phyloP scores from a whole-genome alignment of 2,888 invertebrate species.

The Dorcus hopei region DNA sequence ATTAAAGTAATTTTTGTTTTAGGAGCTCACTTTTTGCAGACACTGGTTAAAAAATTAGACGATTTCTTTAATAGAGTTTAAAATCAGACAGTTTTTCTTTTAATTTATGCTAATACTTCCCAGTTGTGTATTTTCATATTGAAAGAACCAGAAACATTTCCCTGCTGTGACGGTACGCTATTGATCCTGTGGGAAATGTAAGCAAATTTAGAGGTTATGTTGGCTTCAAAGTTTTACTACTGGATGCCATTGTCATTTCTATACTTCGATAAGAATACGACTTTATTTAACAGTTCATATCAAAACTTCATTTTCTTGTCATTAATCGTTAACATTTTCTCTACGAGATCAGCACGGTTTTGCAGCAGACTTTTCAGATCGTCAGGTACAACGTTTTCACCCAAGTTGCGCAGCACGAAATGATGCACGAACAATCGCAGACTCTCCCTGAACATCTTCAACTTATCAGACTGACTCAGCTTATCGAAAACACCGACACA shows the following conservation, averaged over 20 bases:
- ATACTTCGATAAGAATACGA: no score
- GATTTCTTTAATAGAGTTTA: slow-evolving; percentile 47
- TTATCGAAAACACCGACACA: slow-evolving; percentile 67
- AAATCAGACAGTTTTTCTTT: no score
- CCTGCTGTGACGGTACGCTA: no score
- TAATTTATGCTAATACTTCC: no score
- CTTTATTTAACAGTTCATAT: background rate
- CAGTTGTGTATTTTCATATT: no score
- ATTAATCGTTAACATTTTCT: slow-evolving; percentile 56
- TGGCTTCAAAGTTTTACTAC: no score
- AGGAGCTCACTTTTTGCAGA: slow-evolving; percentile 82
- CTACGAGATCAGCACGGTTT: slow-evolving; percentile 61
- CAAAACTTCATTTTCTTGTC: slow-evolving; percentile 18
- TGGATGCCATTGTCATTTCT: no score
- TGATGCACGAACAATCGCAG: slow-evolving; percentile 82
- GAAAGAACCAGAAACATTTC: no score
- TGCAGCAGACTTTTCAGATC: slow-evolving; percentile 53
- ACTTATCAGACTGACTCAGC: slow-evolving; percentile 68
- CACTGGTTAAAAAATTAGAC: slow-evolving; percentile 66
- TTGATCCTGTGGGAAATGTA: no score
- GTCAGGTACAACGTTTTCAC: slow-evolving; percentile 49
- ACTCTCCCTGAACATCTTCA: slow-evolving; percentile 79
- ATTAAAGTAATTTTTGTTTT: slow-evolving; percentile 23
- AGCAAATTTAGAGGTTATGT: no score
- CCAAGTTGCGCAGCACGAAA: slow-evolving; percentile 70